A percentile compares a stretch with the other conserved stretches of the same genome.
These are phyloP conservation scores for Schizothorax lantsangensis DNA, from an alignment of 2,797 vertebrate species.

Conservation along the genomic window DNA sequence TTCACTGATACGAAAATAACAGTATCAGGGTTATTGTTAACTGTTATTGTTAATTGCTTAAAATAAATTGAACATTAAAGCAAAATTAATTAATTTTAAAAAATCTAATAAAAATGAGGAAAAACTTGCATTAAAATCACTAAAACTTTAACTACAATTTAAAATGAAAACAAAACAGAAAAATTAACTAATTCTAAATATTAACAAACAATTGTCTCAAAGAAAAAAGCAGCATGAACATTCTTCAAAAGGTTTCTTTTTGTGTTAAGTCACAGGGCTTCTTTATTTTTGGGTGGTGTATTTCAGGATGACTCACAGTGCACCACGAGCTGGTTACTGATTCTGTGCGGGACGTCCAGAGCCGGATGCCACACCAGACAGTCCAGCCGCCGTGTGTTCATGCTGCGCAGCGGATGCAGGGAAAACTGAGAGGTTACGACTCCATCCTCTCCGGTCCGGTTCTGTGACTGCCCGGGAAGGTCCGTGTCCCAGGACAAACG, in stretches of 20 bases:
- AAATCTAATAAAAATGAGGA: too few relatives aligned
- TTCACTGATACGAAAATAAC: too few relatives aligned
- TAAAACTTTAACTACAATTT: background rate
- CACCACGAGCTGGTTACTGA: slow-evolving; percentile 82
- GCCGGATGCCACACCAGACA: slow-evolving; percentile 88
- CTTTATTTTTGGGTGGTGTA: background rate
- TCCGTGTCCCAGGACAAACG: slow-evolving; percentile 88
- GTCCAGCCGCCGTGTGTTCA: slow-evolving; percentile 87
- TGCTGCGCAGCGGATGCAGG: slow-evolving; percentile 86
- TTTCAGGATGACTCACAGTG: slow-evolving; percentile 79
- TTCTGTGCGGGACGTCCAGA: slow-evolving; percentile 79
- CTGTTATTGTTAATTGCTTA: too few relatives aligned
- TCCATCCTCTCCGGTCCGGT: slow-evolving; percentile 72
- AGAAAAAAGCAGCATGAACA: too few relatives aligned
- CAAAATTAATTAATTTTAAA: too few relatives aligned
- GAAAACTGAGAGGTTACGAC: slow-evolving; percentile 83
- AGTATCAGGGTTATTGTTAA: too few relatives aligned
- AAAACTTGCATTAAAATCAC: too few relatives aligned
- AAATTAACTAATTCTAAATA: background rate
- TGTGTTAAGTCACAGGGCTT: background rate
- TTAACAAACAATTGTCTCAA: too few relatives aligned
- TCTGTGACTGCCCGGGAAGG: slow-evolving; percentile 75
- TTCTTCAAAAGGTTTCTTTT: background rate
- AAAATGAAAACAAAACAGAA: background rate
- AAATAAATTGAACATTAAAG: too few relatives aligned